Evolutionary conservation across 1,140 invertebrate species (phyloP), one percentile per base, ranked within the genome.

Genomic region (Papilio polytes): DNA sequence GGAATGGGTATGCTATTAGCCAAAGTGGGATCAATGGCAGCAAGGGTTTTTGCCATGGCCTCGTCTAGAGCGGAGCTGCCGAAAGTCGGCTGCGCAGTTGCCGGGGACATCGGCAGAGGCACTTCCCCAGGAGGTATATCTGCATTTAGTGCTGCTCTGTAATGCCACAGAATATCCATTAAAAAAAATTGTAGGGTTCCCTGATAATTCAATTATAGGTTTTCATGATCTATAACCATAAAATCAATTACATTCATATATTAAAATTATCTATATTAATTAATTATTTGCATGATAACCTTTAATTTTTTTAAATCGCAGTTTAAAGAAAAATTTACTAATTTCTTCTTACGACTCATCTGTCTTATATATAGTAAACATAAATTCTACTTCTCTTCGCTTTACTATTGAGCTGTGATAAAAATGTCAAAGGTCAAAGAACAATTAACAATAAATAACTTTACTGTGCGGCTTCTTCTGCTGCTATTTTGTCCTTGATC

Each of bases 21-120:
- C 22, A 93, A 83, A 20, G 96, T 96, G 36, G 97, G 96, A 85
- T 97, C 97, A 85, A 98, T 98, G 20, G 98, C 96, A 20, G 98
- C 98, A 4, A 99, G 95, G 1, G 98, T 99, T 9, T 98, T 98
- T 31, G 98, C 98, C 98, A 99, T 99, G 1, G 98, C 98, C 88
- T 98, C 97, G 92, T 99, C 98, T 81, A 99, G 96, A 4, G 98
- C 98, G 4, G 98, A 98, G 31, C 89, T 91, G 6, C 91, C 90
- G 7, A 79, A 72, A 18, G 77, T 36, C 2, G 81, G 56, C 20
- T 70, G 81, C 36, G 36, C 79, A 9, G 83, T 48, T 0, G 83
- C 88, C 18, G 92, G 91, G 7, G 89, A 91, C 9, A 85, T 82
- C 12, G 92, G 92, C 59, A 94, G 80, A 0, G 93, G 93, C 36